Evolutionary conservation across 1,140 invertebrate species (phyloP), one percentile per base, ranked within the genome.

Genomic region (Cyrtorhinus lividipennis): DNA sequence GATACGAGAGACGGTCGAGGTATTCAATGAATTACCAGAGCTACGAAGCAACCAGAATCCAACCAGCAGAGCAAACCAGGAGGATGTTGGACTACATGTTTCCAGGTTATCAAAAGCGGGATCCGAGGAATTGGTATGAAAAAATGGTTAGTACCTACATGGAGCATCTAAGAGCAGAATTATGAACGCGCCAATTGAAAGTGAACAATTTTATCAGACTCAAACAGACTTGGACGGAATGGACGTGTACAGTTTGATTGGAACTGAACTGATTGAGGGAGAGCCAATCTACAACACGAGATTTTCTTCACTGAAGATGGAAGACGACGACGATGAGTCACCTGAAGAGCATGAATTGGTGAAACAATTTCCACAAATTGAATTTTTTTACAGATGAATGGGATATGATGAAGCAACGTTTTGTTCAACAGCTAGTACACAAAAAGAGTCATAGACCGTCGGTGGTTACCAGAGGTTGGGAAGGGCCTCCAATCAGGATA

Each of bases 41-140:
- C 18, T 53, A 53, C 20, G 48, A 53, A 20, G 48, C 48, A 5
- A 53, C 48, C 3, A 53, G 48, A 53, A 53, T 53, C 5, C 48
- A 53, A 53, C 48, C 48, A 13, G 48, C 8, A 15, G 48, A 53
- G 18, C 48, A 53, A 53, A 53, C 48, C 48, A 53, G 48, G 20
- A 53, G 48, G 48, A 53, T 53, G 48, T 53, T 53, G 48, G 48
- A 53, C 20, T 53, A 53, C 48, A 53, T 53, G 48, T 53, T 53
- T 20, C 48, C 10, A 10, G 48, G 48, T 5, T 53, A 53, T 20
- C 48, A 53, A 22, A 53, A 53, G 48, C 10, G 48, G 20, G 48
- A 53, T 22, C 48, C 48, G 10, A 53, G 48, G 20, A 53, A 53
- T 53, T 53, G 48, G 48, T 53, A 53, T 22, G 48, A 53, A 22